A percentile compares a stretch with the other conserved stretches of the same genome.
Conservation (phyloP, 2,113 vertebrate genomes). For the Dicentrarchus labrax region DNA sequence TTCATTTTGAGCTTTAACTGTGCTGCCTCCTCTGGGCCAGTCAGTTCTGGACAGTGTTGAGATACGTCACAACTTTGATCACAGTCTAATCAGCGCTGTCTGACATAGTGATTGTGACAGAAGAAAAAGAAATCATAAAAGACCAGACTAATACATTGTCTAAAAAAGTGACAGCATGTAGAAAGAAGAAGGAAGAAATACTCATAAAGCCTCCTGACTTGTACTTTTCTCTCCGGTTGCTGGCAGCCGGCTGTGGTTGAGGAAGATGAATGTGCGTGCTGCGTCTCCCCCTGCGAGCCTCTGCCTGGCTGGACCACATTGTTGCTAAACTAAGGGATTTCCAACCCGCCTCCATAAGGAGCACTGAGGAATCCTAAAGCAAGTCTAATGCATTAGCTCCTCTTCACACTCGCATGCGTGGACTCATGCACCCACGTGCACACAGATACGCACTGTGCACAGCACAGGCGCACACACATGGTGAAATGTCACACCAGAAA, state of each 20-base stretch:
- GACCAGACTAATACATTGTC: background rate
- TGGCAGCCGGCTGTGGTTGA: conserved; percentile 61
- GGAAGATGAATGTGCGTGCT: conserved; percentile 65
- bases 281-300: conserved; percentile 48
- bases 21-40: background rate
- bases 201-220: conserved; percentile 53
- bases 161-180: conserved; percentile 26
- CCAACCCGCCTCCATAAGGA: conserved; percentile 48
- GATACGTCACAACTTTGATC: conserved; percentile 32
- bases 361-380: conserved; percentile 51
- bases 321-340: conserved; percentile 70
- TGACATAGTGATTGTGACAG: conserved; percentile 26
- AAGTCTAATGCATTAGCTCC: conserved; percentile 61
- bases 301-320: conserved; percentile 45
- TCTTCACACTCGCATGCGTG: conserved; percentile 11
- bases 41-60: background rate
- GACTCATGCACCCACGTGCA: conserved; percentile 13
- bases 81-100: conserved; percentile 37
- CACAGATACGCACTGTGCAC: background rate
- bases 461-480: background rate
- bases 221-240: conserved; percentile 38
- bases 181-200: conserved; percentile 39
- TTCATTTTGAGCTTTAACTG: conserved; percentile 2
- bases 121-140: conserved; percentile 27
- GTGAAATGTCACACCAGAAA: conserved; percentile 52